Evolutionary conservation across 2,113 vertebrate species (phyloP).

Genomic region (Ptychochromis oligacanthus): DNA sequence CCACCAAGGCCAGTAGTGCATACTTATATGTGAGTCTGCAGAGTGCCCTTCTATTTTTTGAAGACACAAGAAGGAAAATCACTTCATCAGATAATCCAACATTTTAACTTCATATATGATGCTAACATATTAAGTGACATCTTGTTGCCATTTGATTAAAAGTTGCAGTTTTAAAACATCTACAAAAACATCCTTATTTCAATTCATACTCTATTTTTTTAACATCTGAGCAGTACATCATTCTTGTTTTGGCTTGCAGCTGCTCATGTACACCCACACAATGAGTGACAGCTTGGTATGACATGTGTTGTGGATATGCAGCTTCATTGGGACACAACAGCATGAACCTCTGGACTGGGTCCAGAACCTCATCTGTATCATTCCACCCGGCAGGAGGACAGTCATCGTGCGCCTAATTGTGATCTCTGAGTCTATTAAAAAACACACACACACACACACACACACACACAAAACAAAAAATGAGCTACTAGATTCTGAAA

Average conservation of each 20-base stretch:
- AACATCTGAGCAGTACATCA: neutral
- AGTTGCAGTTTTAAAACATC: neutral
- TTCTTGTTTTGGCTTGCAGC: neutral
- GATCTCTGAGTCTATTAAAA: neutral
- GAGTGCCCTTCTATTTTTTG: neutral
- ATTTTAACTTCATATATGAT: neutral
- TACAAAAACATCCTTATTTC: neutral
- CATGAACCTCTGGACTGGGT: neutral
- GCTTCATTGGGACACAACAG: neutral
- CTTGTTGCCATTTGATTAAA: neutral
- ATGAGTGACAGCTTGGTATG: neutral
- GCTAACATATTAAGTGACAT: neutral
- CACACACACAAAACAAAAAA: too few relatives aligned
- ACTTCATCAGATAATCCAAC: neutral
- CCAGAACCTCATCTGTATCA: neutral
- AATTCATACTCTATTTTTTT: neutral
- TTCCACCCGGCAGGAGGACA: conserved; percentile 11
- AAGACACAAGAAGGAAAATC: neutral
- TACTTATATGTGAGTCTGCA: neutral
- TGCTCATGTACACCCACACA: neutral
- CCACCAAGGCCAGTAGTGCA: neutral
- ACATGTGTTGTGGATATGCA: neutral
- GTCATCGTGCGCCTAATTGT: neutral
- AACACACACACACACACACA: too few relatives aligned
- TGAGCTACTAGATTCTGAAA: neutral